Base-by-base conservation (phyloP, 2,113 vertebrate species). In the Fregata magnificens region DNA sequence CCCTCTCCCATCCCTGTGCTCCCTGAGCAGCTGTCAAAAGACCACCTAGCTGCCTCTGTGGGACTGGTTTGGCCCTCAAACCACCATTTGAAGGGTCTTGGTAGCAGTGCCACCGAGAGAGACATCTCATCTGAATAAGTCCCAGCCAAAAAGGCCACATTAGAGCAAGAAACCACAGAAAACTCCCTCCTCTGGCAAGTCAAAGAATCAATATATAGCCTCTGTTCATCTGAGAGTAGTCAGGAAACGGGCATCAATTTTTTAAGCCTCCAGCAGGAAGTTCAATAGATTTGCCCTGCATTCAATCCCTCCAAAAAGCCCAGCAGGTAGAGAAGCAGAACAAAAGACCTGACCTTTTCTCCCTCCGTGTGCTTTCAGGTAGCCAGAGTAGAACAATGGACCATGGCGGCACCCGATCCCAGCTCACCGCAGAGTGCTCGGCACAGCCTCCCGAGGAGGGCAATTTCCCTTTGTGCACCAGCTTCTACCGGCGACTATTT, bases 211-310 rank as follows among this genome's bases (percentile, higher is more conserved):
- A 86, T 83, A 84, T 0, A 6, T 7, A 56, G 32, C 67, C 19
- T 79, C 85, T 52, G 29, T 44, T 93, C 69, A 74, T 42, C 42
- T 53, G 85, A 96, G 86, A 69, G 82, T 4, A 76, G 70, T 66
- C 56, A 79, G 92, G 91, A 96, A 95, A 90, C 1, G 0, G 65
- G 15, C 87, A 97, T 97, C 80, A 97, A 97, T 96, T 90, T 97
- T 97, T 97, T 38, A 97, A 82, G 87, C 61, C 73, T 63, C 45
- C 66, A 52, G 50, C 74, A 95, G 92, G 71, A 89, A 95, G 93
- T 65, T 97, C 93, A 93, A 93, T 95, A 67, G 65, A 84, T 90
- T 82, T 67, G 29, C 80, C 80, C 72, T 77, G 47, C 72, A 94
- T 97, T 96, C 91, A 96, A 91, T 96, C 50, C n/a, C 82, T 70